phyloP scores from a whole-genome alignment of 2,113 vertebrate genomes.

The Glaucidium brasilianum region DNA sequence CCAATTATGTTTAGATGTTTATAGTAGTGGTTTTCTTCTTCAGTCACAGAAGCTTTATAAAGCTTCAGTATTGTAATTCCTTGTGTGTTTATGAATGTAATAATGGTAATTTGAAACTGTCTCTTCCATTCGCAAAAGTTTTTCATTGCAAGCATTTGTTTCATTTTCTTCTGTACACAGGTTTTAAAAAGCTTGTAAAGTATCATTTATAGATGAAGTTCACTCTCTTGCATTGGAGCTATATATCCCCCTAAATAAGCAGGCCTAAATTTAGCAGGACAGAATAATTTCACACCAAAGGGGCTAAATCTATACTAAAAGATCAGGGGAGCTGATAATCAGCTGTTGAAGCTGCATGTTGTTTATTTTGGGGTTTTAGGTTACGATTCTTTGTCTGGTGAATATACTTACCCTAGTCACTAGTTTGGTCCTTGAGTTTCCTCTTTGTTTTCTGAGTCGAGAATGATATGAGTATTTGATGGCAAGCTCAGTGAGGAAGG shows the following conservation, averaged over 20 bases:
- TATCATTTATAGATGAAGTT: background rate
- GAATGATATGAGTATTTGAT: background rate
- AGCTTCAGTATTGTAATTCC: background rate
- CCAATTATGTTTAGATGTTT: background rate
- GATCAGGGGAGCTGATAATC: background rate
- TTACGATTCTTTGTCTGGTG: background rate
- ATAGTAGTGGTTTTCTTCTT: background rate
- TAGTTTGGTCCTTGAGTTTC: background rate
- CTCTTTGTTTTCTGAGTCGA: background rate
- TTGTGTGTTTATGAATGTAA: background rate
- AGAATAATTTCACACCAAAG: background rate
- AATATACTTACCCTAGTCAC: background rate
- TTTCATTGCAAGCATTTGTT: background rate
- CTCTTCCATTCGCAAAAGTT: background rate
- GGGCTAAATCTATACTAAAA: background rate
- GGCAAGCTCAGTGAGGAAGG: background rate
- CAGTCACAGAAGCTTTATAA: background rate
- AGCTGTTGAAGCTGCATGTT: background rate
- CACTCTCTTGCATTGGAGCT: background rate
- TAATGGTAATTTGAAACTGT: background rate
- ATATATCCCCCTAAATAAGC: background rate
- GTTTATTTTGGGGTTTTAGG: background rate
- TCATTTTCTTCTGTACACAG: background rate
- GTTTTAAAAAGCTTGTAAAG: background rate
- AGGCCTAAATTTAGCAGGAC: background rate